Base-by-base conservation (phyloP, 92 coral and sea anemone species). In the Plumapathes pennacea region DNA sequence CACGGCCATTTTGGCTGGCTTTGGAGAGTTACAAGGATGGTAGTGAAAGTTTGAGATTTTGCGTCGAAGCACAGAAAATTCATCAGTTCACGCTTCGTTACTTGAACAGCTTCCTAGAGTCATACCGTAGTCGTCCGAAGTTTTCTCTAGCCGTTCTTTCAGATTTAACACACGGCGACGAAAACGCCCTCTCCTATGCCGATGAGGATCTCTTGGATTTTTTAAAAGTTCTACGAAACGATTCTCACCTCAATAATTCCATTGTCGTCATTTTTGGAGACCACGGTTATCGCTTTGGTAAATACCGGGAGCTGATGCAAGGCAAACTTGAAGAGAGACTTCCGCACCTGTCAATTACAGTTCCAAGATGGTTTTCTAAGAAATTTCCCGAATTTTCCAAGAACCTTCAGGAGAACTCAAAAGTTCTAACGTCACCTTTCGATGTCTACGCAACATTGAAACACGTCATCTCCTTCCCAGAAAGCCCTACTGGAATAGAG, bases 311-410 rank as follows among this genome's bases (percentile, higher is more conserved):
- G 26, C 65, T 82, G 27, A 80, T 80, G 10, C 97, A 85, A 37
- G 97, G 97, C 3, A 86, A 85, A 50, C 82, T 86, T 0, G 97
- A 90, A 49, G 97, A 90, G 41, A 34, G 97, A 40, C 60, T 90
- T 14, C 97, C 97, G 2, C 64, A 75, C 36, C 74, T 86, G 48
- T 81, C 97, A 38, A 69, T 90, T 4, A 57, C 72, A 0, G n/a
- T 72, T 24, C 97, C 97, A 5, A 25, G 44, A 14, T 90, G 97
- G 97, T 90, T 90, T 62, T 42, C 60, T 24, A 27, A 57, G 57
- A 63, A 69, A 33, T 71, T 72, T 64, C 74, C 90, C 6, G 57
- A 69, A 3, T 24, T 86, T 20, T 63, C 69, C 45, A 38, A 62
- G 7, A 57, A 69, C 13, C 57, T 90, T 15, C 57, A 74, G 4